phyloP scores from a whole-genome alignment of 2,797 vertebrate genomes.

The Vultur gryphus region DNA sequence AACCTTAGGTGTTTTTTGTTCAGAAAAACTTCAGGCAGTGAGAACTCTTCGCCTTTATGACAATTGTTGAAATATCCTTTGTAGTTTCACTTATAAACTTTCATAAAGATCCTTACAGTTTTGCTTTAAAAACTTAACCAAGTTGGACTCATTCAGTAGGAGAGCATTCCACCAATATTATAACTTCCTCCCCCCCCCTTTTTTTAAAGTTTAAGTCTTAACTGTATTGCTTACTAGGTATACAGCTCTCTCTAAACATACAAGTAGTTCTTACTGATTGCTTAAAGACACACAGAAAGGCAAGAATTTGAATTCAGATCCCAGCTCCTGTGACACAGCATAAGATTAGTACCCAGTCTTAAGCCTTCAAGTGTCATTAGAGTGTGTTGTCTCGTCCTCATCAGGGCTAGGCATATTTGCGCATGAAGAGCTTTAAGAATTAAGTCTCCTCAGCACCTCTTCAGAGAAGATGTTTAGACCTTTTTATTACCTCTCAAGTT shows the following conservation, averaged over 20 bases:
- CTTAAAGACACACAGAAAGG: not conserved
- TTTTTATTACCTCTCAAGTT: not conserved
- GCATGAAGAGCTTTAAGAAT: not conserved
- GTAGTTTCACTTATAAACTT: not conserved
- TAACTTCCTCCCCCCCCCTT: not conserved
- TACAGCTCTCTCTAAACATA: not conserved
- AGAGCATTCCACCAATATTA: not conserved
- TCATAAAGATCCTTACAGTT: not conserved
- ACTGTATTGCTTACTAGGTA: not conserved
- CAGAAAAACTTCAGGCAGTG: not conserved
- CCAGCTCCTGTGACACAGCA: not conserved
- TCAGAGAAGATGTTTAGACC: not conserved
- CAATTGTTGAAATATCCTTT: not conserved
- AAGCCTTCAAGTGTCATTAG: not conserved
- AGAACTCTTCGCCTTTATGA: not conserved
- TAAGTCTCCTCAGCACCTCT: not conserved
- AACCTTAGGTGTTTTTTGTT: not conserved
- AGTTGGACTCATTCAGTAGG: not conserved
- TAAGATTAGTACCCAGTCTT: not conserved
- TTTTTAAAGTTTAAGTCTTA: not conserved
- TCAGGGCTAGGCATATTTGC: fast-evolving
- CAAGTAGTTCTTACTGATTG: not conserved
- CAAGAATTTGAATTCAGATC: not conserved
- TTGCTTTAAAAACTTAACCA: not conserved
- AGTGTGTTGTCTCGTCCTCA: not conserved